phyloP scores from a whole-genome alignment of 2,113 vertebrate genomes.

The Alosa alosa region DNA sequence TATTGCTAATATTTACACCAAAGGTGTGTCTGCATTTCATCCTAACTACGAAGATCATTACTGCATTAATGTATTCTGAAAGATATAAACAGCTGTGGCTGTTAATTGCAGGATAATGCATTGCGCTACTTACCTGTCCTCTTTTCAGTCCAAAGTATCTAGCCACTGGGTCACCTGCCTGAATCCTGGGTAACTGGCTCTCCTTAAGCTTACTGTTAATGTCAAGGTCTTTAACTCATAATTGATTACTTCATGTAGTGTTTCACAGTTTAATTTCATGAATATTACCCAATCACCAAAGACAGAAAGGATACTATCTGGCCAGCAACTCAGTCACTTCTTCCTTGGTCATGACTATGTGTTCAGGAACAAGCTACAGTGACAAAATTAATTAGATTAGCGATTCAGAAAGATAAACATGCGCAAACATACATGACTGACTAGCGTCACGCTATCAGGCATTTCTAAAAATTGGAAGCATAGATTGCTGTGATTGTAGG shows the following conservation, averaged over 20 bases:
- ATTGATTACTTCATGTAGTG: not conserved
- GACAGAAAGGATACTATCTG: slow-evolving; percentile 89
- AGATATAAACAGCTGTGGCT: no score
- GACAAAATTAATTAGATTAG: not conserved
- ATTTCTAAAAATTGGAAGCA: no score
- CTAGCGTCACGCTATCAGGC: no score
- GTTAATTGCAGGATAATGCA: not conserved
- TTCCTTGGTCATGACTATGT: slow-evolving; percentile 98
- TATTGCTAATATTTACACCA: no score
- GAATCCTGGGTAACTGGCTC: slow-evolving; percentile 93
- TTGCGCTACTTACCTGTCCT: slow-evolving; percentile 80
- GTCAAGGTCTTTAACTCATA: not conserved
- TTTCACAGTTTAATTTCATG: no score
- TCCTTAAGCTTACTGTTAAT: slow-evolving; percentile 87
- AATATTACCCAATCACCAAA: not conserved
- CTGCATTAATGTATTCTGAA: no score
- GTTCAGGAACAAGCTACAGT: slow-evolving; percentile 90
- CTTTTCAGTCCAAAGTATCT: slow-evolving; percentile 96
- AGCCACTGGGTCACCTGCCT: slow-evolving; percentile 93
- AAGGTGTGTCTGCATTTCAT: no score
- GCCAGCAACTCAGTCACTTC: slow-evolving; percentile 90
- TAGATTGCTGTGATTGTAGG: no score
- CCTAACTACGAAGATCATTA: no score
- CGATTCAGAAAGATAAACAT: not conserved
- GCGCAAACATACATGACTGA: not conserved